phyloP scores from a whole-genome alignment of 2,888 invertebrate genomes.

The Anarsia innoxiella region DNA sequence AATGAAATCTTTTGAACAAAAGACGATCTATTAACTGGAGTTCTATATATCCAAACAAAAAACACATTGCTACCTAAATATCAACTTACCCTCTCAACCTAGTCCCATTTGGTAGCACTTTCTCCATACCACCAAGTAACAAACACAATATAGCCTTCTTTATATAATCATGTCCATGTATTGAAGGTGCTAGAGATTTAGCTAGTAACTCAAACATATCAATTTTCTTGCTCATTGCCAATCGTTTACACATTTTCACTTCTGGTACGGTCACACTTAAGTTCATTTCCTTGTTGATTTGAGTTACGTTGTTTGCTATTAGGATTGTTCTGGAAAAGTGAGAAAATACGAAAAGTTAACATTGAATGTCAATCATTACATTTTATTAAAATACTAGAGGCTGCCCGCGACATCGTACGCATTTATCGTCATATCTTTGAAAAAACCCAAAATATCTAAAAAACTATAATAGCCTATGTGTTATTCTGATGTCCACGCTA shows the following conservation, averaged over 20 bases:
- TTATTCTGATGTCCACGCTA: no score
- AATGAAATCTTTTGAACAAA: background rate
- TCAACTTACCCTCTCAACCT: conserved; percentile 87
- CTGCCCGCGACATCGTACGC: no score
- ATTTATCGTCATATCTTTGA: no score
- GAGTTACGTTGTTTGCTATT: conserved; percentile 94
- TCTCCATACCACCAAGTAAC: conserved; percentile 96
- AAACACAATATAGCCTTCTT: conserved; percentile 97
- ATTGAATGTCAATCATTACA: no score
- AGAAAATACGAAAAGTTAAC: no score
- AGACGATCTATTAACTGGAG: no score
- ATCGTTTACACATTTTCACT: conserved; percentile 89
- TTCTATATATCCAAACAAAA: no score
- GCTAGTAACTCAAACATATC: conserved; percentile 93
- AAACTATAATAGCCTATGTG: no score
- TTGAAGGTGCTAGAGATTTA: conserved; percentile 96
- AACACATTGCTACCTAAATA: no score
- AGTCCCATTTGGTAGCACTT: conserved; percentile 92
- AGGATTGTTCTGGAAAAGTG: conserved; percentile 84
- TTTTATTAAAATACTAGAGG: no score
- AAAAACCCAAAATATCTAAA: no score
- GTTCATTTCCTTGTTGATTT: conserved; percentile 90
- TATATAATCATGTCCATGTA: conserved; percentile 96
- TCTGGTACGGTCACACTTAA: conserved; percentile 88
- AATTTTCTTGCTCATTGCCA: conserved; percentile 80